Evolutionary conservation across 1,140 invertebrate species (phyloP).

Genomic region (Mycetomoellerius zeteki): DNA sequence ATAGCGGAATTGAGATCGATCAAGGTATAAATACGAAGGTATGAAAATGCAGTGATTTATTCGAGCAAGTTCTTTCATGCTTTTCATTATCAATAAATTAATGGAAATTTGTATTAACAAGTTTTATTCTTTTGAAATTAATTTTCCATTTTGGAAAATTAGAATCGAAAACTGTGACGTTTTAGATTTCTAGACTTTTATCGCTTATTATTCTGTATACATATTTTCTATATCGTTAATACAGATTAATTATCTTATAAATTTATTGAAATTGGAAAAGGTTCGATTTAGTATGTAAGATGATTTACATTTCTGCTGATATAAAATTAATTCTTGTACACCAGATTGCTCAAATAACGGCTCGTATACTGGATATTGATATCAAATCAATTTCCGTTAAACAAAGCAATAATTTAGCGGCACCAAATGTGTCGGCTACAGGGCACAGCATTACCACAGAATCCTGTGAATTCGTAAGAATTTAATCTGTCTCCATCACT

Average conservation of each 20-base stretch:
- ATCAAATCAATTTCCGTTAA: constrained; percentile 91
- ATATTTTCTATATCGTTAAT: no score
- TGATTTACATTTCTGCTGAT: not conserved
- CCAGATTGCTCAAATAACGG: constrained; percentile 92
- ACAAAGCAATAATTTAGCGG: constrained; percentile 88
- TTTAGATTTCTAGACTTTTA: no score
- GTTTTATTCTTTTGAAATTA: no score
- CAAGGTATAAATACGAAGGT: constrained; percentile 84
- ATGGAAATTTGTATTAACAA: no score
- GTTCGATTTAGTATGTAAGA: no score
- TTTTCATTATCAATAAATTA: no score
- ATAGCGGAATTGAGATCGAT: constrained; percentile 78
- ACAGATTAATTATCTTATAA: no score
- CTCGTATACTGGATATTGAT: constrained; percentile 91
- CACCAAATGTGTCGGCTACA: constrained; percentile 89
- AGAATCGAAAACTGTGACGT: no score
- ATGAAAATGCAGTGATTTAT: constrained; percentile 13
- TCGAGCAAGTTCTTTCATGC: not conserved
- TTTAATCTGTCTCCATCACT: not conserved
- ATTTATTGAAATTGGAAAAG: no score
- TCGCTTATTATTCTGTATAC: no score
- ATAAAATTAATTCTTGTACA: not conserved
- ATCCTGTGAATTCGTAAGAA: constrained; percentile 88
- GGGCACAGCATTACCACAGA: constrained; percentile 93
- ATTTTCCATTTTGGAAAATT: no score